Evolutionary conservation across 2,113 vertebrate species (phyloP), one percentile per base, ranked within the genome.

Genomic region (Psittacara wagleri): DNA sequence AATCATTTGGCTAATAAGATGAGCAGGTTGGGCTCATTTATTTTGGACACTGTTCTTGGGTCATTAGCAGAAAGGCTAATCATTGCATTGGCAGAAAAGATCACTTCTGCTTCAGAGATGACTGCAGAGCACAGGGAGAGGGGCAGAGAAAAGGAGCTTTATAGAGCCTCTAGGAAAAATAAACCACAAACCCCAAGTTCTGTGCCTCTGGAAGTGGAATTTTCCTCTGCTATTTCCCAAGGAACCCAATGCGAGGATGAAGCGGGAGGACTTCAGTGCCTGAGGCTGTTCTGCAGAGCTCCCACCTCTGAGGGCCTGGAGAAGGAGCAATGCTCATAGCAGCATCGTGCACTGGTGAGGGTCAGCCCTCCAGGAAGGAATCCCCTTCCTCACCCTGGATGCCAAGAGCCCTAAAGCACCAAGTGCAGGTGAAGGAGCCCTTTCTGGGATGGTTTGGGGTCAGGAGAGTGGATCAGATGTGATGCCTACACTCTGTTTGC

Each of bases 1-100:
- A 84, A 94, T 95, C 96, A 93, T 96, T 96, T 91, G 95, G 92
- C 88, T 97, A 96, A 96, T 96, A 96, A 91, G 94, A 97, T 89
- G 94, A 96, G 91, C 92, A 88, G 92, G 96, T 94, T 92, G 92
- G 96, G 92, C 90, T 95, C 96, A 96, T 96, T 96, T 96, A 97
- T 96, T 97, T 95, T 97, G 96, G 92, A 94, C 77, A 69, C 94
- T 91, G 88, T 86, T 96, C 83, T 81, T 96, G 95, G 94, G 92
- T 95, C 94, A 97, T 96, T 96, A 97, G 90, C 62, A 18, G 95
- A 86, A 93, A 92, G 92, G 88, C 90, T 94, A 96, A 96, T 97
- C 86, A 93, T 95, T 86, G 86, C 91, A 75, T 91, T 96, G 96
- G 96, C 96, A 95, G 91, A 94, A 93, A 87, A 86, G 28, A 92